Percentiles rank a stretch among this genome's conserved stretches.
These are phyloP conservation scores for Elegia similella DNA, from an alignment of 2,888 invertebrate genomes.

Conservation along the genomic window DNA sequence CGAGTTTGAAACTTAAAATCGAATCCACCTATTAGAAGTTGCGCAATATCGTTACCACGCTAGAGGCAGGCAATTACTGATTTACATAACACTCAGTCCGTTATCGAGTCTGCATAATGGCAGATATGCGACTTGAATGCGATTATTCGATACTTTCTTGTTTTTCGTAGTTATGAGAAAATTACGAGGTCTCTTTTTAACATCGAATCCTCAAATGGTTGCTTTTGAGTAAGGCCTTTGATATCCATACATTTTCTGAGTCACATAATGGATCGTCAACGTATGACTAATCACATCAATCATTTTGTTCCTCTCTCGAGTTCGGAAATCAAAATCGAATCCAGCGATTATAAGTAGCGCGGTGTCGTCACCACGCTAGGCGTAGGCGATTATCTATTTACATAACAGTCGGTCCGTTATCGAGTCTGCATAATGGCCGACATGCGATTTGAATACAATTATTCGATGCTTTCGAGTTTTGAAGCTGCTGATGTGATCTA, in stretches of 20 bases:
- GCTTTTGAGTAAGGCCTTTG: too few species aligned
- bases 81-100: constrained; percentile 17
- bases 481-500: not conserved
- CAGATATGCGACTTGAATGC: constrained; percentile 11
- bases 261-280: too few species aligned
- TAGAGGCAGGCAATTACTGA: constrained; percentile 13
- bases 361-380: constrained; percentile 8
- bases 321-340: constrained; percentile 3
- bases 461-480: not conserved
- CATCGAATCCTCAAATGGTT: too few species aligned
- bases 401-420: constrained; percentile 17
- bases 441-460: constrained; percentile 12
- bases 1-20: not conserved
- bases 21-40: constrained; percentile 7
- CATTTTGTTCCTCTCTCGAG: not conserved
- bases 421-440: constrained; percentile 12
- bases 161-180: not conserved
- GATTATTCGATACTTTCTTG: not conserved
- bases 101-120: constrained; percentile 13
- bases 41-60: constrained; percentile 4
- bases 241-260: too few species aligned
- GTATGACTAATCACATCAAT: not conserved
- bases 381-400: constrained; percentile 14
- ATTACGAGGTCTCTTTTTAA: too few species aligned
- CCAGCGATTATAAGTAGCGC: constrained; percentile 8